Base-by-base conservation (phyloP, 2,888 invertebrate species). In the Agrypnus murinus region DNA sequence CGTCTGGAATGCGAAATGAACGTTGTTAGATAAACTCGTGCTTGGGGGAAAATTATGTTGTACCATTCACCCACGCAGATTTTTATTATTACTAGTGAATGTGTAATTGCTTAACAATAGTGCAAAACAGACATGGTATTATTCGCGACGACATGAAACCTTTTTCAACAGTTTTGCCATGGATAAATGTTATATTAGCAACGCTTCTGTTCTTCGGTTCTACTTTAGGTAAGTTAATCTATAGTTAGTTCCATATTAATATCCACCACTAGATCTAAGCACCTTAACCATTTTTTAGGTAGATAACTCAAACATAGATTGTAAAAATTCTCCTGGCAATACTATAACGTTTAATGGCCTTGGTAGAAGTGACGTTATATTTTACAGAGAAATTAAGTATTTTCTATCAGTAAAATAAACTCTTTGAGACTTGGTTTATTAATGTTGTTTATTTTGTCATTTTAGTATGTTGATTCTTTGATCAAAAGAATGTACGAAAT, bases 61-160 rank as follows among this genome's bases (percentile, higher is more conserved):
- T 25, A 25, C 25, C 25, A 25, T 25, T 14, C 43, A 15, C 12
- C 43, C 10, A 15, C 36, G 55, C 55, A 10, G 14, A 55, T 25
- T 25, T 25, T 25, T 43, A 19, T n/a, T 19, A 58, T 58, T 43
- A 40, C 43, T 50, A 75, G 80, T 81, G 79, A 76, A 79, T 79
- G 79, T 79, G 77, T 76, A 72, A 76, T 75, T 74, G 74, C 75
- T 74, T 77, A 77, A 75, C 76, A 74, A 77, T 78, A 76, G 78
- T 79, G 78, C 77, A 75, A 80, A 80, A 81, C 79, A 82, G 83
- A 82, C 82, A 83, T 83, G 83, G 79, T 82, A 84, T n/a, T n/a
- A n/a, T 81, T 82, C 78, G 75, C 77, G 83, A 78, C 83, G 84
- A 83, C 81, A 84, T 84, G 84, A 84, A 78, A 84, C 77, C 82